Evolutionary conservation across 1,140 invertebrate genomes (phyloP).

Genomic region (Zaprionus inermis): DNA sequence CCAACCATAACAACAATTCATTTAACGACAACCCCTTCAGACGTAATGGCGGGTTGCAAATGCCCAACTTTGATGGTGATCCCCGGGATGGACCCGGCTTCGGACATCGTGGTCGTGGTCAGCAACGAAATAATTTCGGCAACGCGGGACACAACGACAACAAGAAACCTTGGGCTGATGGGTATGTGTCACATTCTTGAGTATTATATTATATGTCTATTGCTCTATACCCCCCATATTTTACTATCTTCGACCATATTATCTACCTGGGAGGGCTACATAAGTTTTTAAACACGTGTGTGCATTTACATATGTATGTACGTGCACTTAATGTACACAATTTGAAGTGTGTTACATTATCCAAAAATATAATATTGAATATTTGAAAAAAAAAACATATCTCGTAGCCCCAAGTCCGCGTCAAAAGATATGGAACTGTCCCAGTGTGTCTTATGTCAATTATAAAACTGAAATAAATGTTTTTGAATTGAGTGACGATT

Average conservation of each 20-base stretch:
- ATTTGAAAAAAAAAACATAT: no score
- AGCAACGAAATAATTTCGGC: slow-evolving; percentile 41
- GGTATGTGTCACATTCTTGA: slow-evolving; percentile 59
- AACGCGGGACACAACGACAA: slow-evolving; percentile 35
- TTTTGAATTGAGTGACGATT: no score
- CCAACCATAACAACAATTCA: slow-evolving; percentile 33
- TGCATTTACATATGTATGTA: no score
- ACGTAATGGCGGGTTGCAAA: slow-evolving; percentile 32
- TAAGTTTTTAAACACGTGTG: no score
- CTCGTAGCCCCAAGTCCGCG: no score
- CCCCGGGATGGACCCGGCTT: slow-evolving; percentile 39
- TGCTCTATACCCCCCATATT: slow-evolving; percentile 1
- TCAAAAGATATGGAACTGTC: no score
- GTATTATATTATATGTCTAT: not conserved
- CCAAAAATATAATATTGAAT: no score
- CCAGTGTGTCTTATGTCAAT: no score
- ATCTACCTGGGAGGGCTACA: not conserved
- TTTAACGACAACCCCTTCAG: slow-evolving; percentile 65
- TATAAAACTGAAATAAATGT: no score
- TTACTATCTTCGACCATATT: not conserved
- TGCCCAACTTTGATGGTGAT: slow-evolving; percentile 51
- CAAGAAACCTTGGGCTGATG: slow-evolving; percentile 57
- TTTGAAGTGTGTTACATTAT: not conserved
- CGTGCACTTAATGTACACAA: not conserved
- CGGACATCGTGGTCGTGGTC: slow-evolving; percentile 8